Evolutionary conservation across 2,113 vertebrate species (phyloP).

Genomic region (Ivindomyrus marchei): DNA sequence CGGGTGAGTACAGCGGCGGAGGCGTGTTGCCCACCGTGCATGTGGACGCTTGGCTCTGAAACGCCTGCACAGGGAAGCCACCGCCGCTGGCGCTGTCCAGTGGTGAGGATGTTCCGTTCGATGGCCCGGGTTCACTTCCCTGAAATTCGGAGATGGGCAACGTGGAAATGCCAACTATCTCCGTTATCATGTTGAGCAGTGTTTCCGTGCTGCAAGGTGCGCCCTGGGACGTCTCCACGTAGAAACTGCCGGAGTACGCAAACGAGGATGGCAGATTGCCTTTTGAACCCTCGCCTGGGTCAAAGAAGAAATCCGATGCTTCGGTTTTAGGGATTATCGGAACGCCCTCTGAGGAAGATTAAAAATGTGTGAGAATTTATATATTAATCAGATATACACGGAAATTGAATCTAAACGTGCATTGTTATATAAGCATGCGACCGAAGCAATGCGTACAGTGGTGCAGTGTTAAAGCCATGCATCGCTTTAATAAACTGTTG

Average conservation of each 20-base stretch:
- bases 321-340: constrained; percentile 72
- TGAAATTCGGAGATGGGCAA: constrained; percentile 71
- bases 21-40: constrained; percentile 38
- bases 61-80: constrained; percentile 61
- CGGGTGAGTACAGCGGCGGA: constrained; percentile 50
- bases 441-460: constrained; percentile 30
- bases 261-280: constrained; percentile 74
- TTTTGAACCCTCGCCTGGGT: constrained; percentile 66
- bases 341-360: constrained; percentile 64
- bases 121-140: constrained; percentile 58
- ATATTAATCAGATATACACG: constrained; percentile 13
- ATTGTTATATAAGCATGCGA: constrained; percentile 52
- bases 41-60: constrained; percentile 57
- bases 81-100: constrained; percentile 48
- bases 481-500: background rate
- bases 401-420: constrained; percentile 10
- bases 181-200: constrained; percentile 93
- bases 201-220: constrained; percentile 87
- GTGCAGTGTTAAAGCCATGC: background rate
- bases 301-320: constrained; percentile 75
- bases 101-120: constrained; percentile 50
- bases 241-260: constrained; percentile 94
- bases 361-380: constrained; percentile 44
- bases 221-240: constrained; percentile 86
- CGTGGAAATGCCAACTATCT: constrained; percentile 87